Evolutionary conservation across 2,888 invertebrate species (phyloP).

Genomic region (Cantharis rustica): DNA sequence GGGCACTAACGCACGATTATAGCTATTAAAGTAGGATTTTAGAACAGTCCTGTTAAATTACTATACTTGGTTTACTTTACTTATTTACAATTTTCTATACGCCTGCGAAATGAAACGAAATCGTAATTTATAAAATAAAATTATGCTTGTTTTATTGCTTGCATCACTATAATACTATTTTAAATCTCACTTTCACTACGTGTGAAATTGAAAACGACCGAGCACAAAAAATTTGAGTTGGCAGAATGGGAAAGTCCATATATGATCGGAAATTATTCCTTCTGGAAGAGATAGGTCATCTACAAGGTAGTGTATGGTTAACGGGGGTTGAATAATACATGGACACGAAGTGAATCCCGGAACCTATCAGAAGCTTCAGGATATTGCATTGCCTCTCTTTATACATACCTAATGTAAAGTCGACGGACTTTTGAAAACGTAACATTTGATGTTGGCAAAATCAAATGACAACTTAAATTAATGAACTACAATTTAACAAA

Average conservation of each 20-base stretch:
- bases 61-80: constrained; percentile 42
- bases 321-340: constrained; percentile 38
- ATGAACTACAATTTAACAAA: not conserved
- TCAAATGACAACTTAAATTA: not conserved
- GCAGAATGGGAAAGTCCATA: not conserved
- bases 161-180: not conserved
- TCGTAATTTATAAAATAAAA: not conserved
- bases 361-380: constrained; percentile 29
- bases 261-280: constrained; percentile 13
- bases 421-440: constrained; percentile 10
- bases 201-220: not conserved
- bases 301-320: constrained; percentile 17
- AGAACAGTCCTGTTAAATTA: constrained; percentile 45
- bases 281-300: constrained; percentile 22
- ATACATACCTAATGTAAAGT: constrained; percentile 28
- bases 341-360: constrained; percentile 30
- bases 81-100: constrained; percentile 14
- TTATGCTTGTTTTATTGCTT: not conserved
- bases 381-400: constrained; percentile 32
- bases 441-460: constrained; percentile 1
- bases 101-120: not conserved
- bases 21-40: constrained; percentile 54
- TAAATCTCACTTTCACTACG: not conserved
- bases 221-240: not conserved
- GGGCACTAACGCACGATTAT: constrained; percentile 53